Conservation (phyloP, 2,113 vertebrate genomes). For the Empidonax traillii region DNA sequence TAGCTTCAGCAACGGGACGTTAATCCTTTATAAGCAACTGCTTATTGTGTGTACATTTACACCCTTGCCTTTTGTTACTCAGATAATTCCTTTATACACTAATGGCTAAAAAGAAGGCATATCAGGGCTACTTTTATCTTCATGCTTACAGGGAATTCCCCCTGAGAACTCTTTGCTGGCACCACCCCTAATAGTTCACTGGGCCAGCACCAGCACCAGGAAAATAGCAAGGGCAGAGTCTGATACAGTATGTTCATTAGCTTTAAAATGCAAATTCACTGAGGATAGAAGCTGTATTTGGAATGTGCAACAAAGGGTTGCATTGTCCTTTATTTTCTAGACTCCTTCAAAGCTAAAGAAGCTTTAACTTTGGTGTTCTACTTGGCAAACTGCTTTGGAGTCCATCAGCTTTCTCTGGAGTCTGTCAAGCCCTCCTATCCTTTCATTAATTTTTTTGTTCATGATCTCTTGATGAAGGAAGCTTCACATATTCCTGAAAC, state of each 20-base stretch:
- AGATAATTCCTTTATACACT: not conserved
- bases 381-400: not conserved
- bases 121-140: not conserved
- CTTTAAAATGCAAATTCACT: not conserved
- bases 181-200: not conserved
- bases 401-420: not conserved
- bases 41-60: not conserved
- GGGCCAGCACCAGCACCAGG: not conserved
- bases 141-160: not conserved
- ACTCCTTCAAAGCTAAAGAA: not conserved
- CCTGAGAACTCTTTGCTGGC: not conserved
- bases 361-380: not conserved
- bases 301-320: not conserved
- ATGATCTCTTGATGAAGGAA: not conserved
- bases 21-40: not conserved
- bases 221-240: not conserved
- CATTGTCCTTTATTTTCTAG: not conserved
- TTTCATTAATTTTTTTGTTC: not conserved
- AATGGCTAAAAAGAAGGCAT: not conserved
- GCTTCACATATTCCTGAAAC: not conserved
- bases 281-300: not conserved
- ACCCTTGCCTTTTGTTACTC: not conserved
- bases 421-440: not conserved
- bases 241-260: not conserved
- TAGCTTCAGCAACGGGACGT: not conserved